Evolutionary conservation across 1,140 invertebrate species (phyloP).

Genomic region (Pachypeltis micranthus): DNA sequence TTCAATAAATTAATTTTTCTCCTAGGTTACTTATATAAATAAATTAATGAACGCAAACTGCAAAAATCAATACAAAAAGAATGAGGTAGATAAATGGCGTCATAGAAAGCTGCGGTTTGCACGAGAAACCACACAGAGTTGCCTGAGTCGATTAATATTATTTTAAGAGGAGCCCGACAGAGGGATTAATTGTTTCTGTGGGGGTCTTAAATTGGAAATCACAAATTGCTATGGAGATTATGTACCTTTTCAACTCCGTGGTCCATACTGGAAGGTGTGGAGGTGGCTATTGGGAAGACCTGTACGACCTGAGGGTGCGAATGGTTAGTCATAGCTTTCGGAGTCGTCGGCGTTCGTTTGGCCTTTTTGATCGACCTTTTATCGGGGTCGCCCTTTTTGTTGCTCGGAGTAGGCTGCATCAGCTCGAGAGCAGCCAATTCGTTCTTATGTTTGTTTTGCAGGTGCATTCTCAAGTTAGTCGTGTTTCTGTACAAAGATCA

Average conservation of each 20-base stretch:
- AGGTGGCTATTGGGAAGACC: conserved; percentile 13
- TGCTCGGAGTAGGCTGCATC: conserved; percentile 18
- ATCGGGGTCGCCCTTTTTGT: conserved; percentile 17
- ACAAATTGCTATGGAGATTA: no score
- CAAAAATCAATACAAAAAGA: background rate
- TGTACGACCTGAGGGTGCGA: conserved; percentile 16
- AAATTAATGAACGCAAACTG: background rate
- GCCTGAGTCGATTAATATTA: no score
- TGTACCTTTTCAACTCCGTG: background rate
- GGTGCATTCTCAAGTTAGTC: conserved; percentile 47
- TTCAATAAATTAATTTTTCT: no score
- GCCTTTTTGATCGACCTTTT: conserved; percentile 10
- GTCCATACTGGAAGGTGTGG: background rate
- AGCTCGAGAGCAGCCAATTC: conserved; percentile 38
- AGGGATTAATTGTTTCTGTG: no score
- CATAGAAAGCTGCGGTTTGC: no score
- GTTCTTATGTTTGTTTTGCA: conserved; percentile 46
- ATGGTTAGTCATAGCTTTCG: background rate
- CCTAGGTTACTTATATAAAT: no score
- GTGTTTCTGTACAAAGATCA: conserved; percentile 42
- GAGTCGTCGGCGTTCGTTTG: background rate
- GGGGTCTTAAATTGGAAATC: no score
- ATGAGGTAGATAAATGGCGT: background rate
- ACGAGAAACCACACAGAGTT: no score
- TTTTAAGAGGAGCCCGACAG: no score